Percentiles rank a stretch among this genome's conserved stretches.
Conservation (phyloP, 2,888 invertebrate genomes). For the Tinea trinotella region DNA sequence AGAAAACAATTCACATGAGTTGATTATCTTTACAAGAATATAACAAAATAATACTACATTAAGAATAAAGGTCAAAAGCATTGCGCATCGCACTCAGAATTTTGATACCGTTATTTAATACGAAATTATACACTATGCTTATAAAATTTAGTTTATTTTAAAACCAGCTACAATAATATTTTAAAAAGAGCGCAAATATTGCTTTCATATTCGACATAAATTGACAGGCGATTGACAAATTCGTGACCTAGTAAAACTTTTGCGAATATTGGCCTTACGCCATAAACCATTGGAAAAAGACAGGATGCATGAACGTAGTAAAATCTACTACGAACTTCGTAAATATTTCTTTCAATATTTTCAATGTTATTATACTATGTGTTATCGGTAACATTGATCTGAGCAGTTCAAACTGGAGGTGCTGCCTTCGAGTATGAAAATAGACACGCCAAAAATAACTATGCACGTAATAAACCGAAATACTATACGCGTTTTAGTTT, state of each 20-base stretch:
- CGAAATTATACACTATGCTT: no score
- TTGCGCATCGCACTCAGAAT: no score
- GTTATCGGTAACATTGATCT: neutral
- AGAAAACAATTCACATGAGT: no score
- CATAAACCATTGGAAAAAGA: neutral
- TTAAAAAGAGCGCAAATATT: neutral
- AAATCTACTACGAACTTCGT: neutral
- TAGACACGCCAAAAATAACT: constrained; percentile 51
- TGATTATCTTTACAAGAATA: no score
- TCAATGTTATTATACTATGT: neutral
- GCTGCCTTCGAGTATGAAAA: constrained; percentile 61
- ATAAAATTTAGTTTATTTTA: no score
- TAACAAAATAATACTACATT: no score
- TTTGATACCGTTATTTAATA: no score
- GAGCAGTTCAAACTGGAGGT: constrained; percentile 25
- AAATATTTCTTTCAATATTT: neutral
- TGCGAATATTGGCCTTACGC: neutral
- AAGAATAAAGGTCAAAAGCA: no score
- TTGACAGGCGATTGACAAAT: neutral
- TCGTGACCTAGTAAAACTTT: neutral
- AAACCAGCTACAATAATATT: no score
- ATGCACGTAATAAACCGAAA: constrained; percentile 46
- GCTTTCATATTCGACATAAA: neutral
- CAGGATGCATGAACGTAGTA: neutral
- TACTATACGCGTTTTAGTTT: constrained; percentile 41